Conservation (phyloP, 2,888 invertebrate species). For the Syritta pipiens region DNA sequence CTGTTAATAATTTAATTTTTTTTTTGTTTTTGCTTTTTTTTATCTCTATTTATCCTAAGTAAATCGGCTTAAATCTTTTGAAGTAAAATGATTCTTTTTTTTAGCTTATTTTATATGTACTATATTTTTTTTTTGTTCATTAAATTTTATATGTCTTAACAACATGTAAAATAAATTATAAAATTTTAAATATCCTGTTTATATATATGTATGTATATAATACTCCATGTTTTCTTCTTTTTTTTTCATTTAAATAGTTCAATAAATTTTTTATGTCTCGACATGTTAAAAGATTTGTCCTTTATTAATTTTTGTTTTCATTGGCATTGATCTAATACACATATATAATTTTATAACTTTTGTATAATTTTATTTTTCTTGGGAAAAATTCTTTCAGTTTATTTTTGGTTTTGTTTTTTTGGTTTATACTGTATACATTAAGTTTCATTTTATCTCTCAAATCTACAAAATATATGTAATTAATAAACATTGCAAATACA, state of each 20-base stretch:
- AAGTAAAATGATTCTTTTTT: constrained; percentile 57
- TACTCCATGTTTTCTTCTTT: constrained; percentile 17
- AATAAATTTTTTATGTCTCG: constrained; percentile 4
- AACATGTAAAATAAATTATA: constrained; percentile 68
- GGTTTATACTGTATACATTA: constrained; percentile 42
- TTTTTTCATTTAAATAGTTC: not conserved
- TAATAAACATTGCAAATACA: constrained; percentile 41
- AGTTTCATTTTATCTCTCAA: constrained; percentile 20
- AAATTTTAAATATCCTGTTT: constrained; percentile 55
- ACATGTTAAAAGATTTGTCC: constrained; percentile 19
- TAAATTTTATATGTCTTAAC: constrained; percentile 59
- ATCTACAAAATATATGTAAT: constrained; percentile 55
- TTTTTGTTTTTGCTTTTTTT: constrained; percentile 26
- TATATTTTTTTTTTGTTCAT: constrained; percentile 17
- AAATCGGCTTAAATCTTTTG: constrained; percentile 64
- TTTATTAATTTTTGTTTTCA: constrained; percentile 13
- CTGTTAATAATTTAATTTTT: constrained; percentile 49
- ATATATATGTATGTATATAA: constrained; percentile 42
- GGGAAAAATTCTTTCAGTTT: constrained; percentile 12
- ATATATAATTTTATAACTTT: constrained; percentile 31
- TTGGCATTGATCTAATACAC: constrained; percentile 54
- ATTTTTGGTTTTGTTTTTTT: constrained; percentile 28
- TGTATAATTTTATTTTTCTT: constrained; percentile 14
- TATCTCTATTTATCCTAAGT: constrained; percentile 44
- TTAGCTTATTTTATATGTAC: constrained; percentile 51